Conservation (phyloP, 1,140 invertebrate species). For the Drosophila persimilis region DNA sequence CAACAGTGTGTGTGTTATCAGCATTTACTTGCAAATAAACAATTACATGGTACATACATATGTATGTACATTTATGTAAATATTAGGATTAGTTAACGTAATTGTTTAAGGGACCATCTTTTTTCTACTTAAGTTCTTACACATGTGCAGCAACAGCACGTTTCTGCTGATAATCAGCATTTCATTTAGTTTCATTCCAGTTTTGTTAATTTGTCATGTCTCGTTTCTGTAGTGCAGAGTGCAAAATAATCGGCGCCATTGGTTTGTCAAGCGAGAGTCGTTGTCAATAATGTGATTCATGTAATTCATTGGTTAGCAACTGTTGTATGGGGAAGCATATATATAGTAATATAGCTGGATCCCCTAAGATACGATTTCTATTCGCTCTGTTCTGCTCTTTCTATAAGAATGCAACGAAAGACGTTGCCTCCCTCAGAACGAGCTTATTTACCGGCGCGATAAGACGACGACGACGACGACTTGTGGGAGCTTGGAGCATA, state of each 20-base stretch:
- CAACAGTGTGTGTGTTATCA: not conserved
- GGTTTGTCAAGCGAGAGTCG: not conserved
- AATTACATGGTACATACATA: not conserved
- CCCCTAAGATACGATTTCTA: slow-evolving; percentile 1
- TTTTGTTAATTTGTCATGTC: slow-evolving; percentile 9
- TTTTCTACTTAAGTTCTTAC: not conserved
- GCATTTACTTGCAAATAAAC: not conserved
- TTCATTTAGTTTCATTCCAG: slow-evolving; percentile 5
- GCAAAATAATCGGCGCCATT: slow-evolving; percentile 60
- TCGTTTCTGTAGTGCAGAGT: slow-evolving; percentile 50
- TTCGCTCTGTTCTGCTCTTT: slow-evolving; percentile 2
- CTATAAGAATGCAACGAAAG: slow-evolving; percentile 39
- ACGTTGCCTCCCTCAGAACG: slow-evolving; percentile 36
- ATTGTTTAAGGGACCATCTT: slow-evolving; percentile 16
- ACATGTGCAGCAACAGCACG: slow-evolving; percentile 7
- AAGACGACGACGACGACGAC: slow-evolving; percentile 32
- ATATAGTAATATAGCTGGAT: not conserved
- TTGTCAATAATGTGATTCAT: slow-evolving; percentile 30
- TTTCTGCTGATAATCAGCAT: slow-evolving; percentile 31
- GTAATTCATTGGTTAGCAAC: not conserved
- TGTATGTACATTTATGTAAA: not conserved
- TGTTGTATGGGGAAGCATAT: too few species aligned
- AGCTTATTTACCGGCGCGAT: slow-evolving; percentile 54
- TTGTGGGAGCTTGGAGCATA: slow-evolving; percentile 48
- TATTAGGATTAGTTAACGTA: slow-evolving; percentile 2